phyloP scores from a whole-genome alignment of 30 jellyfish, hydroid and myxozoan species.

The Nemopilema nomurai region DNA sequence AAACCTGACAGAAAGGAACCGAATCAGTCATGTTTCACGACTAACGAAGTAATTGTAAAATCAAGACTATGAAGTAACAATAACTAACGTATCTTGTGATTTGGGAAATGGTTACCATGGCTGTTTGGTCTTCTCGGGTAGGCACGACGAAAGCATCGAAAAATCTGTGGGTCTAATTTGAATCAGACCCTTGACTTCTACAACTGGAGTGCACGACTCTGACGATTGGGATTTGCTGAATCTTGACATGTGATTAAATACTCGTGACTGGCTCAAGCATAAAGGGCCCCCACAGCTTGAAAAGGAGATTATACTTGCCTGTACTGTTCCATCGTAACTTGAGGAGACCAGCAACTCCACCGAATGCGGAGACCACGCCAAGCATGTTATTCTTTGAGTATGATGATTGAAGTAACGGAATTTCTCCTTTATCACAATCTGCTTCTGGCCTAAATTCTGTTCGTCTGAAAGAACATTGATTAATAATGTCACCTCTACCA shows the following conservation, averaged over 20 bases:
- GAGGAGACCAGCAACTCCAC: constrained; percentile 71
- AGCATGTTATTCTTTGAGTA: constrained; percentile 71
- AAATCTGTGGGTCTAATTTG: too few species aligned
- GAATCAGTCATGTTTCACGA: neutral
- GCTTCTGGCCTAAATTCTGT: neutral
- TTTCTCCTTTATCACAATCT: constrained; percentile 46
- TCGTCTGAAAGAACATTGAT: neutral
- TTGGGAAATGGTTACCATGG: neutral
- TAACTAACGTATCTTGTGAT: too few species aligned
- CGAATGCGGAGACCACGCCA: constrained; percentile 92
- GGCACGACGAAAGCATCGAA: too few species aligned
- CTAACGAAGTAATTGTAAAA: neutral
- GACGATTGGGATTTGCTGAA: too few species aligned
- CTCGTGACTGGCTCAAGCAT: neutral
- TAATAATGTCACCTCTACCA: too few species aligned
- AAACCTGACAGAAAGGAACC: constrained; percentile 36
- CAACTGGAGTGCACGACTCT: too few species aligned
- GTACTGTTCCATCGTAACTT: constrained; percentile 88
- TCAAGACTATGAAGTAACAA: too few species aligned
- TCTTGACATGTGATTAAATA: too few species aligned
- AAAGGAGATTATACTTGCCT: neutral
- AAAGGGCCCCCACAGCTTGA: neutral
- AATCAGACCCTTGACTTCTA: too few species aligned
- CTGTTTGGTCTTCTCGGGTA: too few species aligned
- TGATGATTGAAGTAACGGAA: constrained; percentile 61